phyloP scores from a whole-genome alignment of 2,797 vertebrate genomes.

The Hyperoplus lanceolatus region DNA sequence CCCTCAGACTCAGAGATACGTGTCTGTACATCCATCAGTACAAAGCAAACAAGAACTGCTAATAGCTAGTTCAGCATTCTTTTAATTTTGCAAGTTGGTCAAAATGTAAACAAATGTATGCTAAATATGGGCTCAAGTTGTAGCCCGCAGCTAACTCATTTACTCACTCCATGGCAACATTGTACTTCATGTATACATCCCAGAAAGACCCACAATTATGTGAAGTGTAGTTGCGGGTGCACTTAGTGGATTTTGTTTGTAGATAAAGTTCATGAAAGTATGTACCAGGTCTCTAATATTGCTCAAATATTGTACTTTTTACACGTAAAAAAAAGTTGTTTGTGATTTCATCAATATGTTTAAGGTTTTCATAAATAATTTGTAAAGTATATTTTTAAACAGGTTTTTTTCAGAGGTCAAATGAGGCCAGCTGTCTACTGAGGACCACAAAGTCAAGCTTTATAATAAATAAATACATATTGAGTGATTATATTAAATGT shows the following conservation, averaged over 20 bases:
- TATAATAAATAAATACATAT: not conserved
- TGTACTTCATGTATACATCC: constrained; percentile 5
- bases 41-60: not conserved
- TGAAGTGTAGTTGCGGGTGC: not conserved
- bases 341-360: not conserved
- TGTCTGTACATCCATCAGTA: no score
- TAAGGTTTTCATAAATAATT: not conserved
- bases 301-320: not conserved
- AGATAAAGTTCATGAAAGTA: no score
- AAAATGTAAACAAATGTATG: not conserved
- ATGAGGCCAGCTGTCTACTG: no score
- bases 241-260: not conserved
- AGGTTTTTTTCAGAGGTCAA: no score
- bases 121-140: not conserved
- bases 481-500: not conserved
- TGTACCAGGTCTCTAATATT: not conserved
- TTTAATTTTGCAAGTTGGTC: not conserved
- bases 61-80: not conserved
- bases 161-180: not conserved
- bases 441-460: no score
- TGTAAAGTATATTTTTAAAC: not conserved
- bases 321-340: not conserved
- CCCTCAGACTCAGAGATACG: no score
- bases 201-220: not conserved
- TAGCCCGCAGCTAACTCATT: not conserved